A percentile compares a stretch with the other conserved stretches of the same genome.
Conservation (phyloP, 2,797 vertebrate species). For the Spea hammondii region DNA sequence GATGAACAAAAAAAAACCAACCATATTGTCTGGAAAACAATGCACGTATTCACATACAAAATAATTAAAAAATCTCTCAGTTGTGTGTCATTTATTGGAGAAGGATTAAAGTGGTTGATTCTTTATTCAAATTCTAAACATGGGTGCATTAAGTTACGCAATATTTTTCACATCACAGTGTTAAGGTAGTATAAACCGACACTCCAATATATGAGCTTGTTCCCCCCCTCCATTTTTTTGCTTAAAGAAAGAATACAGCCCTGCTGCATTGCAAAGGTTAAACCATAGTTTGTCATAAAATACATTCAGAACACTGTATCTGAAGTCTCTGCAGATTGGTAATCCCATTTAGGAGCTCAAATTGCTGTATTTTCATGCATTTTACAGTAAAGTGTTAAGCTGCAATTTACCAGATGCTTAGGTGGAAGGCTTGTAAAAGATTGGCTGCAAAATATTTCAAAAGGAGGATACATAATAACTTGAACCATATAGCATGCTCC, state of each 20-base stretch:
- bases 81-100: conserved; percentile 19
- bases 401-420: conserved; percentile 18
- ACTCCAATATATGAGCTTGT: not conserved
- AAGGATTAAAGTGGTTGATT: conserved; percentile 12
- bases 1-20: conserved; percentile 52
- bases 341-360: conserved; percentile 10
- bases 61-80: conserved; percentile 11
- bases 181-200: conserved; percentile 56
- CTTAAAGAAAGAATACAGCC: not conserved
- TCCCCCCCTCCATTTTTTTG: not conserved
- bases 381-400: conserved; percentile 15
- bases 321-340: not conserved
- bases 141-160: conserved; percentile 14
- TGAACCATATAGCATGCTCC: conserved; percentile 22
- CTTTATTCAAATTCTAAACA: conserved; percentile 54
- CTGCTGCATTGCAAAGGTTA: not conserved
- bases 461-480: not conserved
- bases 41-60: not conserved
- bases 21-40: conserved; percentile 1
- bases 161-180: conserved; percentile 57
- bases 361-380: conserved; percentile 7
- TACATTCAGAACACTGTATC: conserved; percentile 8
- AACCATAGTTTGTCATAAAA: not conserved
- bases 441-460: conserved; percentile 14
- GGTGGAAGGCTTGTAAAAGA: conserved; percentile 3